Evolutionary conservation across 2,113 vertebrate species (phyloP), one percentile per base, ranked within the genome.

Genomic region (Syngnathus typhle): DNA sequence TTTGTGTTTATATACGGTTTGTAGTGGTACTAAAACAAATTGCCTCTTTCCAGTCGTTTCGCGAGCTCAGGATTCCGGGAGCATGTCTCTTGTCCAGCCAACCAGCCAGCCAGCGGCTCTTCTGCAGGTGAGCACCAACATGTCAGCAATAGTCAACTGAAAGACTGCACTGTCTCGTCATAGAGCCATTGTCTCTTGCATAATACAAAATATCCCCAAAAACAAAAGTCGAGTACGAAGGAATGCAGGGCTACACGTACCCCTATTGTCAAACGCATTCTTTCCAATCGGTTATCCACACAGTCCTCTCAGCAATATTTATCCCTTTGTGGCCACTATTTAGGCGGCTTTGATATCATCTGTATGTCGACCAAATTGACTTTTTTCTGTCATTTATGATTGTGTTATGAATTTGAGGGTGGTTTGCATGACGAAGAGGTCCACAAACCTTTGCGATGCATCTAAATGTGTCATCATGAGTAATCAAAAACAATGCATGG

Each of bases 231-330:
- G 54, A 43, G 46, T 44, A 54, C 54, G 32, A 32, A 63, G 71
- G 69, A 75, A 77, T 68, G 68, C 54, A 52, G 27, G 38, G 36
- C 68, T 72, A 43, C 62, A 67, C 73, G 65, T 71, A 11, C 15
- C 21, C 52, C 55, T 49, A 64, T 68, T 69, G 41, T 73, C 21
- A 74, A 70, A 64, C 15, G 49, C 70, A 70, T 64, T 60, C 67
- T 68, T 46, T 66, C 27, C 65, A 43, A 41, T 60, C 62, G 46
- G 47, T 72, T 64, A 52, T 46, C 71, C 49, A 27, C 59, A 73
- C 38, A 1, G 44, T 60, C 66, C 43, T 60, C 52, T 64, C 39
- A 51, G 71, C 43, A 52, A 70, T 64, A 51, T n/a, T 71, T 19
- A 13, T 38, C 58, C 32, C 56, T 56, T 27, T 44, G 61, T 51